Base-by-base conservation (phyloP, 2,888 invertebrate species). In the Morpho deidamia region DNA sequence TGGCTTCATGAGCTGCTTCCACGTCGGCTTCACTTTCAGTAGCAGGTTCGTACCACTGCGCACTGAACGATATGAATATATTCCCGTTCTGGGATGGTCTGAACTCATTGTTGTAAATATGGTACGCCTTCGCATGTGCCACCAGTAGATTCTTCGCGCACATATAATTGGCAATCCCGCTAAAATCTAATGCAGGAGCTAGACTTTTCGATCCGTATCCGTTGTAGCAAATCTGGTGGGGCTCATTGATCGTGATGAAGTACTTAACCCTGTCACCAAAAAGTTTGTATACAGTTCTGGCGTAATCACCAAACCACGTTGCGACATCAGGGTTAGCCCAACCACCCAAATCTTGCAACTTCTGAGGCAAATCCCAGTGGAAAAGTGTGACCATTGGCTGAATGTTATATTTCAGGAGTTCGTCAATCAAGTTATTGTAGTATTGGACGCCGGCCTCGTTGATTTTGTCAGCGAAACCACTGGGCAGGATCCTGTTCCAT, bases 211-310 rank as follows among this genome's bases (percentile, higher is more conserved):
- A 0, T 37, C 37, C 37, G 2, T 37, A 37, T 1, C 37, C 37
- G 37, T 37, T 10, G n/a, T 37, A 37, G 5, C 37, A 37, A 37
- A 37, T 37, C 23, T 23, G 23, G 5, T 23, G 23, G 5, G 94
- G 94, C 65, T 95, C 95, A 70, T 95, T 95, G 53, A 95, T 88
- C 0, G 95, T 95, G 0, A 93, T 87, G 94, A 94, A 95, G 44
- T 84, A 74, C 71, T 88, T 91, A 2, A 94, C 23, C 23, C 23
- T 23, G 23, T 23, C 23, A 2, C 23, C 23, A 5, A 23, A 23
- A 23, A 23, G 23, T 5, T 3, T 23, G 23, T 5, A 23, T 23
- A 23, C 23, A 5, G 23, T 23, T 23, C 23, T 23, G 23, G 23
- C 23, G 23, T 23, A 23, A 23, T 23, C 23, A 5, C 23, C 5